Percentiles rank a stretch among this genome's conserved stretches.
Evolutionary conservation across 2,797 vertebrate genomes (phyloP).

Genomic region (Lutjanus argentimaculatus): DNA sequence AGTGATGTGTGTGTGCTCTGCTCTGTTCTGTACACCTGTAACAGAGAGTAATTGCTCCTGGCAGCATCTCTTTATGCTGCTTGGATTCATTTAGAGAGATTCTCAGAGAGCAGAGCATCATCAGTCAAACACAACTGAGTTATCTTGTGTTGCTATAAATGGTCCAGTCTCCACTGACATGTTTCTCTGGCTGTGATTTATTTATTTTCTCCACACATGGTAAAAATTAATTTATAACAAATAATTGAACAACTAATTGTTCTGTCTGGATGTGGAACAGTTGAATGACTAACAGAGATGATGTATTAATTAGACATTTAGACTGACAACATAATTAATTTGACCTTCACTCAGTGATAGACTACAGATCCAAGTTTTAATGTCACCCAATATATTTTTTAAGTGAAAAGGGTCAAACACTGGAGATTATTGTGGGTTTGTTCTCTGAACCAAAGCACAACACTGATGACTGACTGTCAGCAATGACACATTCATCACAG

Average conservation of each 20-base stretch:
- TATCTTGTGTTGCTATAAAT: constrained; percentile 21
- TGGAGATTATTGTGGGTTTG: not conserved
- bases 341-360: not conserved
- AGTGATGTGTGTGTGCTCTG: not conserved
- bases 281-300: constrained; percentile 4
- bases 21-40: not conserved
- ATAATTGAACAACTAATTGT: not conserved
- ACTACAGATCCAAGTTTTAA: not conserved
- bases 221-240: constrained; percentile 14
- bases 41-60: constrained; percentile 8
- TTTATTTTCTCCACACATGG: constrained; percentile 28
- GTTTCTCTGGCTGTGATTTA: constrained; percentile 14
- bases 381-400: not conserved
- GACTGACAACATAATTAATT: constrained; percentile 15
- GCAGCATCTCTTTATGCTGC: not conserved
- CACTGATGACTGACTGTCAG: constrained; percentile 14
- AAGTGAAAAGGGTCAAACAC: constrained; percentile 1
- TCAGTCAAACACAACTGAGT: constrained; percentile 23
- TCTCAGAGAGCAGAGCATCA: constrained; percentile 24
- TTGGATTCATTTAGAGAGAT: constrained; percentile 22
- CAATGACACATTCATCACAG: constrained; percentile 14
- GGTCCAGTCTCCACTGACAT: constrained; percentile 16
- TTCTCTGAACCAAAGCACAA: constrained; percentile 25
- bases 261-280: not conserved
- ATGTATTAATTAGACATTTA: not conserved